A percentile compares a stretch with the other conserved stretches of the same genome.
Evolutionary conservation across 30 jellyfish, hydroid and myxozoan species (phyloP).

Genomic region (Pelagia noctiluca): DNA sequence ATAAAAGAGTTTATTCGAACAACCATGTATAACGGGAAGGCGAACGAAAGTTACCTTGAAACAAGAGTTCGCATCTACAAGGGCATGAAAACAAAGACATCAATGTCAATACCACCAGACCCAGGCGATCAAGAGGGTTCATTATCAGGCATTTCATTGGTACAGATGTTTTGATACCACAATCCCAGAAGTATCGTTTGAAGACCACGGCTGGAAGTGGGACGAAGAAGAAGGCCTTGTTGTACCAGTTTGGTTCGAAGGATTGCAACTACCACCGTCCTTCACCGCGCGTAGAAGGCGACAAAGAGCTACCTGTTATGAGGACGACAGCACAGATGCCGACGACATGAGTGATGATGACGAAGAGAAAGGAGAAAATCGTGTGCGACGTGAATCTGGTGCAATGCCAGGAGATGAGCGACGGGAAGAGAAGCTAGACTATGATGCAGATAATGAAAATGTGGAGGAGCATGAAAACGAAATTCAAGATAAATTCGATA

Average conservation of each 20-base stretch:
- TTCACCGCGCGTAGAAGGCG: too few species aligned
- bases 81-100: slow-evolving; percentile 44
- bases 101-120: slow-evolving; percentile 66
- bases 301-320: too few species aligned
- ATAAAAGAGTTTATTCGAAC: slow-evolving; percentile 3
- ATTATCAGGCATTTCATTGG: slow-evolving; percentile 52
- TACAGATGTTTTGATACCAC: slow-evolving; percentile 18
- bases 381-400: too few species aligned
- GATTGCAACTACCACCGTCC: slow-evolving; percentile 53
- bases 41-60: slow-evolving; percentile 30
- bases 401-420: too few species aligned
- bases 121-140: slow-evolving; percentile 56
- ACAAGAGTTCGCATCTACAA: slow-evolving; percentile 62
- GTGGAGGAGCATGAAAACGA: neutral
- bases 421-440: too few species aligned
- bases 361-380: too few species aligned
- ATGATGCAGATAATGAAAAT: neutral
- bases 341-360: too few species aligned
- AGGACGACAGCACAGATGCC: too few species aligned
- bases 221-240: slow-evolving; percentile 27
- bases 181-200: slow-evolving; percentile 8
- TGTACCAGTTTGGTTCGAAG: slow-evolving; percentile 45
- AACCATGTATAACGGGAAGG: slow-evolving; percentile 45
- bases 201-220: slow-evolving; percentile 32
- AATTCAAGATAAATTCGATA: neutral